Evolutionary conservation across 64 coral and sea anemone genomes (phyloP).

Genomic region (Trachythela sp.): DNA sequence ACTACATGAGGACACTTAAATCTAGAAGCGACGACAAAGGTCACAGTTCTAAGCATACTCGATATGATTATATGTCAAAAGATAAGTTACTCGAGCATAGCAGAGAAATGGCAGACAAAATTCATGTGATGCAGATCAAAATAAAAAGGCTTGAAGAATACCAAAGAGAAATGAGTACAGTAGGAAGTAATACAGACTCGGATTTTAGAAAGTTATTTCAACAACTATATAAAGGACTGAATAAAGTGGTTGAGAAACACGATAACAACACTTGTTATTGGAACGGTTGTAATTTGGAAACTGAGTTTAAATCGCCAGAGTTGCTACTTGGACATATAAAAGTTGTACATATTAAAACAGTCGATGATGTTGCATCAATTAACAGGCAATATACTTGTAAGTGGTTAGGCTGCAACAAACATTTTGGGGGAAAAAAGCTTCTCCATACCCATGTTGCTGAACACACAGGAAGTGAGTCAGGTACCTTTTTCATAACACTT

Average conservation of each 20-base stretch:
- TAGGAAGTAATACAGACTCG: not conserved
- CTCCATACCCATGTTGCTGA: conserved; percentile 15
- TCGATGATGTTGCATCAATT: not conserved
- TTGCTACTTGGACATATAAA: not conserved
- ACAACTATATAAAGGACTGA: not conserved
- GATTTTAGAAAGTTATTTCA: not conserved
- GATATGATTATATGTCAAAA: conserved; percentile 14
- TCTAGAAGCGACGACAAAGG: not conserved
- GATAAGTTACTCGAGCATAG: not conserved
- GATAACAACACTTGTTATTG: conserved; percentile 4
- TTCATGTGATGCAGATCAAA: conserved; percentile 20
- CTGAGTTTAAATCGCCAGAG: not conserved
- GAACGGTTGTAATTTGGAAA: not conserved
- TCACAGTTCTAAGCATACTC: conserved; percentile 17
- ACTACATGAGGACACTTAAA: conserved; percentile 10
- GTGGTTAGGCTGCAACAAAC: conserved; percentile 24
- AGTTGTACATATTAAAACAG: not conserved
- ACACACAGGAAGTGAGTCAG: conserved; percentile 18
- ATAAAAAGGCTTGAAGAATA: conserved; percentile 23
- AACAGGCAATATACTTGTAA: conserved; percentile 1
- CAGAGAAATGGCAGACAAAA: conserved; percentile 8
- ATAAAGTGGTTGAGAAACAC: not conserved
- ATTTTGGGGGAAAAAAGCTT: conserved; percentile 15
- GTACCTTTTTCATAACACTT: conserved; percentile 16
- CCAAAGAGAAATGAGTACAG: conserved; percentile 15